phyloP scores from a whole-genome alignment of 2,888 invertebrate genomes.

The Temnothorax unifasciatus region DNA sequence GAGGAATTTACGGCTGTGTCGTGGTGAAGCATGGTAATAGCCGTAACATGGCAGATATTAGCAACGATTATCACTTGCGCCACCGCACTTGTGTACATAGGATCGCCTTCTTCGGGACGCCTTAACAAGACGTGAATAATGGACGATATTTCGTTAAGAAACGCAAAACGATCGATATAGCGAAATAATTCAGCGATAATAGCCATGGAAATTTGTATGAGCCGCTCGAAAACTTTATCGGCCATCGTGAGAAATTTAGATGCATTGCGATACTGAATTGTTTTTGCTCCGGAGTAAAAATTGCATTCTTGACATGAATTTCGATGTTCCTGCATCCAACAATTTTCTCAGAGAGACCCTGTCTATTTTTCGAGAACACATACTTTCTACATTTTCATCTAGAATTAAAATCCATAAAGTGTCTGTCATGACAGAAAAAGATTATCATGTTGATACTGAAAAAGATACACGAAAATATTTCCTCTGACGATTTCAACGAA shows the following conservation, averaged over 20 bases:
- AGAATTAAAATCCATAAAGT: not conserved
- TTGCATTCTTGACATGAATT: not conserved
- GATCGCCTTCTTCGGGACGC: conserved; percentile 65
- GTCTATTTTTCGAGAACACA: not conserved
- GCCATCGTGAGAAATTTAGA: conserved; percentile 49
- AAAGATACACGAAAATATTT: not conserved
- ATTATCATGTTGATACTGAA: not conserved
- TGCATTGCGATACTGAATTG: conserved; percentile 34
- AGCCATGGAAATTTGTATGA: conserved; percentile 64
- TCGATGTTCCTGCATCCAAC: not conserved
- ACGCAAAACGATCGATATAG: conserved; percentile 60
- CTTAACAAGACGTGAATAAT: conserved; percentile 71
- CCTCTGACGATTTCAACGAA: not conserved
- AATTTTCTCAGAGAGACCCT: not conserved
- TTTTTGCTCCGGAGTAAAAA: not conserved
- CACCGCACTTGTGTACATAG: conserved; percentile 59
- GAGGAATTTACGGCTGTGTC: conserved; percentile 73
- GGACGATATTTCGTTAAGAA: conserved; percentile 71
- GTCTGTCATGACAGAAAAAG: not conserved
- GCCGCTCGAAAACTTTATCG: conserved; percentile 38
- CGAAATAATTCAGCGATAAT: conserved; percentile 71
- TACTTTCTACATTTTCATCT: not conserved
- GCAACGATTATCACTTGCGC: conserved; percentile 77
- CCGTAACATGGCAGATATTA: conserved; percentile 77
- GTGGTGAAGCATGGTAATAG: conserved; percentile 74